Conservation (phyloP, 1,140 invertebrate genomes). For the Myzus persicae region DNA sequence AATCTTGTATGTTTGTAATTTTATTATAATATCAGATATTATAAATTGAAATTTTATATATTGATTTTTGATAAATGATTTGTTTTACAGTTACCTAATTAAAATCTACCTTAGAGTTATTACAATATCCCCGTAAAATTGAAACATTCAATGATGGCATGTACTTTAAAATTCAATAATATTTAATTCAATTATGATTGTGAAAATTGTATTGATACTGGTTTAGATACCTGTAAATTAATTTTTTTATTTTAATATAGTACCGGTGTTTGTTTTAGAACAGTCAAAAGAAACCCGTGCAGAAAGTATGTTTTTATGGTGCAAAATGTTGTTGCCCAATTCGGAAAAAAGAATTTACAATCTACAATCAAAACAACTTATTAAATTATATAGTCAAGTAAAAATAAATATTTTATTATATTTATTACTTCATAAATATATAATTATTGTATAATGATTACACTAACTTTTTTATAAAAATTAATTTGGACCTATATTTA, state of each 20-base stretch:
- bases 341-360: slow-evolving; percentile 88
- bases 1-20: background rate
- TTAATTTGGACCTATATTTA: background rate
- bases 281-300: slow-evolving; percentile 77
- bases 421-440: background rate
- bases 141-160: background rate
- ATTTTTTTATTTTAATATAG: background rate
- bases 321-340: slow-evolving; percentile 83
- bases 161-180: background rate
- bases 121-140: background rate
- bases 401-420: slow-evolving; percentile 27
- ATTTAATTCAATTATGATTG: background rate
- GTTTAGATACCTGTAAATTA: background rate
- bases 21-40: background rate
- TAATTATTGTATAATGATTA: background rate
- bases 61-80: background rate
- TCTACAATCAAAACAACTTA: slow-evolving; percentile 88
- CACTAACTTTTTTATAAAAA: background rate
- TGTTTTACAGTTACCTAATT: background rate
- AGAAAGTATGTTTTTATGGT: slow-evolving; percentile 74
- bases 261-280: slow-evolving; percentile 62
- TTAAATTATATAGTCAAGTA: slow-evolving; percentile 85
- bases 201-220: background rate
- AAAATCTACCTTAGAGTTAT: too few species aligned
- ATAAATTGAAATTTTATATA: background rate